Conservation (phyloP, 2,888 invertebrate species). For the Sminthurides aquaticus region DNA sequence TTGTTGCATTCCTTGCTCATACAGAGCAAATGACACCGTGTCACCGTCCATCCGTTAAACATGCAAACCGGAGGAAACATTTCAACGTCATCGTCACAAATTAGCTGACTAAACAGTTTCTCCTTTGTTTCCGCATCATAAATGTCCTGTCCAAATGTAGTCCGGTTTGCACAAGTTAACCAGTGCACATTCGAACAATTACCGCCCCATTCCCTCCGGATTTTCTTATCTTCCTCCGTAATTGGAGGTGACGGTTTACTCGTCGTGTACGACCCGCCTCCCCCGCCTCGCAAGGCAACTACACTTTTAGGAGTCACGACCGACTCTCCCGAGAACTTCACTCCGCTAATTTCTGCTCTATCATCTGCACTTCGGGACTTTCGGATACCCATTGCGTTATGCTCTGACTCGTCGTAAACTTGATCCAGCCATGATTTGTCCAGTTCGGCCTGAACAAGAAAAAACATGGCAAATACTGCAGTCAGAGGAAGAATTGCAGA, state of each 20-base stretch:
- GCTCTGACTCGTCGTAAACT: no score
- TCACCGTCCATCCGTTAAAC: conserved; percentile 28
- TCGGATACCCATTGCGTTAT: no score
- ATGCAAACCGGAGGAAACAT: conserved; percentile 21
- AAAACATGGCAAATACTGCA: no score
- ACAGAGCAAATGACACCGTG: conserved; percentile 33
- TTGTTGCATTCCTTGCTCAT: conserved; percentile 30
- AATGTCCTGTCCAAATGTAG: conserved; percentile 25
- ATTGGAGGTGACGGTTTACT: not conserved
- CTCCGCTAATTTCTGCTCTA: no score
- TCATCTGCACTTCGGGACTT: no score
- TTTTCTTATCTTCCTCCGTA: conserved; percentile 21
- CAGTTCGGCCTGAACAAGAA: no score
- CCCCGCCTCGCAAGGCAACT: not conserved
- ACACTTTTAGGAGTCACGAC: no score
- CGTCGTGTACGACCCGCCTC: not conserved
- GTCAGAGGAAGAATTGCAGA: no score
- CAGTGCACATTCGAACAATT: conserved; percentile 24
- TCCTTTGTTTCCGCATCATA: conserved; percentile 17
- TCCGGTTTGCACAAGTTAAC: conserved; percentile 23
- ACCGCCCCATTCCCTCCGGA: conserved; percentile 29
- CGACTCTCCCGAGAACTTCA: no score
- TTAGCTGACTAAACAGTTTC: not conserved
- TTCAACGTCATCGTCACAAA: not conserved
- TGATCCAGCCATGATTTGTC: no score